Evolutionary conservation across 2,888 invertebrate genomes (phyloP).

Genomic region (Tenthredo distinguenda): DNA sequence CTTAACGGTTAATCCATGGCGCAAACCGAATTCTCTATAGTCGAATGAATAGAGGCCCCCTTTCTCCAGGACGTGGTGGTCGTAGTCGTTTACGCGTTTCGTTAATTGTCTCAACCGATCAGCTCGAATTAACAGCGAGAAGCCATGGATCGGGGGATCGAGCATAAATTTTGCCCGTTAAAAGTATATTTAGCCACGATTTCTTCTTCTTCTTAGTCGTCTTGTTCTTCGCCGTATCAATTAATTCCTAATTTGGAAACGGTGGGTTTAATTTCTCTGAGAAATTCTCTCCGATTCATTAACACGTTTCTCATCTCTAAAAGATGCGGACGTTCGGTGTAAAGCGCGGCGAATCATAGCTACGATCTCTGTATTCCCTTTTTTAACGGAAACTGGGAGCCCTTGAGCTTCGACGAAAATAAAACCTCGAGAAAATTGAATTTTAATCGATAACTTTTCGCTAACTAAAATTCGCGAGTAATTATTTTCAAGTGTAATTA

Average conservation of each 20-base stretch:
- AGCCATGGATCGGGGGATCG: background rate
- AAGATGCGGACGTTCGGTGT: background rate
- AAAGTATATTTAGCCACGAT: slow-evolving; percentile 2
- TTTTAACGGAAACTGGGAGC: background rate
- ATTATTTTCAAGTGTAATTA: background rate
- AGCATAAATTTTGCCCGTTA: background rate
- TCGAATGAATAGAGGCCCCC: background rate
- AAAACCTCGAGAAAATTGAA: background rate
- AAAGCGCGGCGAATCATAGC: background rate
- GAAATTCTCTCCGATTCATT: background rate
- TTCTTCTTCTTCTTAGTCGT: background rate
- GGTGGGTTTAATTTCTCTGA: background rate
- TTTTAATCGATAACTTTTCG: background rate
- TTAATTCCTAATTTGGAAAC: background rate
- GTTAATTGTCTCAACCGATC: background rate
- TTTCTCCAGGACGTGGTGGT: background rate
- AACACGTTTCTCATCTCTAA: background rate
- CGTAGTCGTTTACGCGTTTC: background rate
- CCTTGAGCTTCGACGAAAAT: background rate
- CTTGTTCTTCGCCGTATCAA: background rate
- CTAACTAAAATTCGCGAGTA: background rate
- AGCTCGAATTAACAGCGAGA: background rate
- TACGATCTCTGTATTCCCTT: background rate
- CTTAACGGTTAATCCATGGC: background rate
- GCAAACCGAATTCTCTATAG: background rate